Evolutionary conservation across 2,888 invertebrate genomes (phyloP).

Genomic region (Machimus atricapillus): DNA sequence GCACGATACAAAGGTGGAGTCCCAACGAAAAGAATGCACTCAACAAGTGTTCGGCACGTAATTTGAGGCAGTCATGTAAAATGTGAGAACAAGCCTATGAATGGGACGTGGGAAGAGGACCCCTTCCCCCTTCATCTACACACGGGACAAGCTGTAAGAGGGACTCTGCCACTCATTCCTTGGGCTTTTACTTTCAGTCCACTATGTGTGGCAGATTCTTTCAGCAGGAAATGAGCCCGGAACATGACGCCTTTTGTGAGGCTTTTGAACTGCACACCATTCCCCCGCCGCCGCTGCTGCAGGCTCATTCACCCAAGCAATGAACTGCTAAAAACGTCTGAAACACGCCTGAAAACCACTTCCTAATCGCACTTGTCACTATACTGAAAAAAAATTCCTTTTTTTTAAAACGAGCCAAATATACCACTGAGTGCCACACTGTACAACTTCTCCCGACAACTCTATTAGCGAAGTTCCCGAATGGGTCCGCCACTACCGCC

Average conservation of each 20-base stretch:
- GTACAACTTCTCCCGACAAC: background rate
- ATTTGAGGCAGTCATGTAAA: slow-evolving; percentile 7
- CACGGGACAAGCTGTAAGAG: background rate
- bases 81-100: background rate
- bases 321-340: background rate
- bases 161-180: background rate
- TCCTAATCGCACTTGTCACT: background rate
- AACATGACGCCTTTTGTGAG: background rate
- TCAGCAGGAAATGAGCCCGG: background rate
- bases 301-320: background rate
- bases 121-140: background rate
- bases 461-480: background rate
- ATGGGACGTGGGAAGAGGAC: background rate
- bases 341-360: background rate
- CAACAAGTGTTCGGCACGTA: slow-evolving; percentile 28
- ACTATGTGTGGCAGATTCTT: slow-evolving; percentile 11
- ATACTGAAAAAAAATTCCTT: background rate
- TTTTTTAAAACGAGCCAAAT: background rate
- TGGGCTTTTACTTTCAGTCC: slow-evolving; percentile 5
- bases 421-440: background rate
- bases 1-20: background rate
- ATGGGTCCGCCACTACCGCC: slow-evolving; percentile 9
- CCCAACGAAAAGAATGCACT: background rate
- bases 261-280: background rate
- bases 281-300: background rate